Percentiles rank a stretch among this genome's conserved stretches.
Evolutionary conservation across 2,113 vertebrate genomes (phyloP).

Genomic region (Coregonus clupeaformis): DNA sequence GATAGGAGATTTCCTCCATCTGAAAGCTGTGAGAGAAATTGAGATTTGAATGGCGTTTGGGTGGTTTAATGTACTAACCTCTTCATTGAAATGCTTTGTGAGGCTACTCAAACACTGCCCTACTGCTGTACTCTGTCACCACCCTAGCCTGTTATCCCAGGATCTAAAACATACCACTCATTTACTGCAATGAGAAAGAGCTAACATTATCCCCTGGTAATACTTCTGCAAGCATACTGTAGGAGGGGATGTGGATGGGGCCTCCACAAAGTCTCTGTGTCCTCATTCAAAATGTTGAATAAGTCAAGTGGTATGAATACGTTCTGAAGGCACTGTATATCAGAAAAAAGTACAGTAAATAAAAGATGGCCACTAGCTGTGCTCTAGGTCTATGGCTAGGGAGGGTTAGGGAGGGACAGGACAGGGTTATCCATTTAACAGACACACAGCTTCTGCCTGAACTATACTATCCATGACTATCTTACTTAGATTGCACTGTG

Average conservation of each 20-base stretch:
- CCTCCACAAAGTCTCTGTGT: neutral
- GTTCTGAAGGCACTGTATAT: slow-evolving; percentile 48
- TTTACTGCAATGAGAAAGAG: neutral
- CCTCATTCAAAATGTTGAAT: slow-evolving; percentile 6
- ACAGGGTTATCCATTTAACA: neutral
- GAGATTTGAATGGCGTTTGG: slow-evolving; percentile 20
- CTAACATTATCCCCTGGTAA: neutral
- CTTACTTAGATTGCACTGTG: neutral
- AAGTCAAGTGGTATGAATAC: too few species aligned
- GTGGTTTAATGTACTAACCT: slow-evolving; percentile 13
- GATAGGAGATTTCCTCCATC: too few species aligned
- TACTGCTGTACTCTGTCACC: neutral
- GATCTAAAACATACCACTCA: neutral
- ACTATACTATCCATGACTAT: neutral
- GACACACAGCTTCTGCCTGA: neutral
- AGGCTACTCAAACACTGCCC: slow-evolving; percentile 5
- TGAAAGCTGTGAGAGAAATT: slow-evolving; percentile 1
- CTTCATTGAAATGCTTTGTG: slow-evolving; percentile 16
- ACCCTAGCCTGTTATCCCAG: slow-evolving; percentile 11
- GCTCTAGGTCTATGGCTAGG: slow-evolving; percentile 57
- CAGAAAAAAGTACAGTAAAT: slow-evolving; percentile 47
- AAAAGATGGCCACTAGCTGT: slow-evolving; percentile 61
- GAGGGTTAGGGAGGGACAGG: slow-evolving; percentile 46
- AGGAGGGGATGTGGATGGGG: neutral
- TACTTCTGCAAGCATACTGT: neutral